Evolutionary conservation across 2,113 vertebrate genomes (phyloP), one percentile per base, ranked within the genome.

Genomic region (Zeus faber): DNA sequence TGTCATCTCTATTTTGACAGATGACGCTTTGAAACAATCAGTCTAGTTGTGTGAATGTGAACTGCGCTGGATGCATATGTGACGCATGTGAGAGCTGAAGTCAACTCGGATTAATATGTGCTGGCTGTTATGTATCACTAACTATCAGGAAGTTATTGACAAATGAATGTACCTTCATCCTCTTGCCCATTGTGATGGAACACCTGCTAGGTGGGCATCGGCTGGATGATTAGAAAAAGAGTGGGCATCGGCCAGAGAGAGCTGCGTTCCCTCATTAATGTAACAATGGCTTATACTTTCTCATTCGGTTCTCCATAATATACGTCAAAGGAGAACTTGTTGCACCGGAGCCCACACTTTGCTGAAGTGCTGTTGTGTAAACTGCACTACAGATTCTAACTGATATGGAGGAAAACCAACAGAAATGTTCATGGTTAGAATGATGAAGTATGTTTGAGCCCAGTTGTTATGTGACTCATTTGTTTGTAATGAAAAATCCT

Each of bases 261-360:
- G 60, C 51, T 23, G 48, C 62, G 67, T 81, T 73, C 61, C 63
- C 58, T 79, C 74, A 26, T 51, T 66, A 50, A 55, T 65, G 13
- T 2, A 82, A 82, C 80, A 85, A 85, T 76, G 61, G 65, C 71
- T 37, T 6, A 35, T 77, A 64, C 80, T 70, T 75, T 68, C 67
- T 6, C 59, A 41, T 61, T 55, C 66, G 58, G 56, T n/a, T 73
- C 61, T 68, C 67, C 49, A 49, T 52, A 40, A 69, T 8, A 29
- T 62, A 69, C 74, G 74, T 83, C 80, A 81, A 47, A 80, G 74
- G 73, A 81, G 70, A 79, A 66, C 67, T 64, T 80, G 55, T 79
- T 80, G 70, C n/a, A 80, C 72, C 74, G 66, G 65, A 45, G 11
- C 33, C 48, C 66, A 21, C n/a, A n/a, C n/a, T n/a, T n/a, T n/a